These are phyloP conservation scores for Drosophila mimica DNA, from an alignment of 2,888 invertebrate genomes.

Conservation along the genomic window DNA sequence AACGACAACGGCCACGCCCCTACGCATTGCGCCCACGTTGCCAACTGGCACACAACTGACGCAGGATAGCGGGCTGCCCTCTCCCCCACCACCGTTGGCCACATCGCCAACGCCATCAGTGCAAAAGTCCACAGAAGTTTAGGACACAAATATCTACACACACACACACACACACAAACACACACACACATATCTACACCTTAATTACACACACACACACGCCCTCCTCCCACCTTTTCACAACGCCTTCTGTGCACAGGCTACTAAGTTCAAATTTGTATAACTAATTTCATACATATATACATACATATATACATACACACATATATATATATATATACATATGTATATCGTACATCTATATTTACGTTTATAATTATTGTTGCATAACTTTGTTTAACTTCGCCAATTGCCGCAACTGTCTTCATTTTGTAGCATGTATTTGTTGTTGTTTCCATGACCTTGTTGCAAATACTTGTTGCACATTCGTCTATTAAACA, in stretches of 20 bases:
- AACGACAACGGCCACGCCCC: conserved; percentile 46
- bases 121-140: conserved; percentile 85
- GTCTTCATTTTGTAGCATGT: conserved; percentile 26
- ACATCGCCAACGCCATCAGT: conserved; percentile 84
- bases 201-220: conserved; percentile 9
- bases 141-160: conserved; percentile 42
- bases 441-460: conserved; percentile 56
- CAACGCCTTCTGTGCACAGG: conserved; percentile 55
- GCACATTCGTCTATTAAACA: conserved; percentile 14
- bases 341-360: conserved; percentile 5
- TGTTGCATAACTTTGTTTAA: conserved; percentile 39
- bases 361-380: conserved; percentile 40
- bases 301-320: too few relatives aligned
- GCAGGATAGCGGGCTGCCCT: conserved; percentile 84
- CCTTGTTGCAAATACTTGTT: conserved; percentile 33
- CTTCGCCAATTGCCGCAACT: conserved; percentile 47
- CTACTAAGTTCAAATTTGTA: conserved; percentile 78
- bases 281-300: conserved; percentile 52
- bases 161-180: conserved; percentile 11
- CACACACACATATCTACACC: not conserved
- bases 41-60: conserved; percentile 64
- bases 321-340: conserved; percentile 1
- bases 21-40: conserved; percentile 64
- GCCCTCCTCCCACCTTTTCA: conserved; percentile 10
- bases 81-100: conserved; percentile 78